Conservation (phyloP, 2,888 invertebrate species). For the Petrophora chlorosata region DNA sequence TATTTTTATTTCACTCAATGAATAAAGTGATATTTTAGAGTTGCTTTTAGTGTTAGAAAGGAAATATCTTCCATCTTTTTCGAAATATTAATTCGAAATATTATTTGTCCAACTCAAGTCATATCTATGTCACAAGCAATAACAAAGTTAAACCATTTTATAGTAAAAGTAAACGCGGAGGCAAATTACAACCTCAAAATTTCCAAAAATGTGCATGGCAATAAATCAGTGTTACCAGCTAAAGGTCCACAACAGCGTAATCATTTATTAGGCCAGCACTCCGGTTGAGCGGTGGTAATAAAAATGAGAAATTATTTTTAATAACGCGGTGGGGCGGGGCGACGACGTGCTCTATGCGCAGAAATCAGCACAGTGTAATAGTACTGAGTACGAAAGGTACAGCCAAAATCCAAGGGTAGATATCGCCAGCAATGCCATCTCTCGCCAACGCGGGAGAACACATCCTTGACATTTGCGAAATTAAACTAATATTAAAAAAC, state of each 20-base stretch:
- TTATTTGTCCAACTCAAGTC: no score
- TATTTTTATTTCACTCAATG: neutral
- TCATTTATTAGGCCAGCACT: conserved; percentile 67
- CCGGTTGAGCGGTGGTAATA: conserved; percentile 67
- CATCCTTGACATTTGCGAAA: no score
- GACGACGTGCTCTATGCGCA: conserved; percentile 34
- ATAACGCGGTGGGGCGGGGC: conserved; percentile 63
- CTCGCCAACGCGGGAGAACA: no score
- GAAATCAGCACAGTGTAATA: neutral
- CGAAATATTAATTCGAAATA: no score
- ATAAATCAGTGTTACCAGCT: conserved; percentile 39
- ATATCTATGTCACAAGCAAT: no score
- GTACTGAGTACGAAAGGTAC: conserved; percentile 1
- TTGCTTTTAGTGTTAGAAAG: no score
- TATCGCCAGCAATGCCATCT: no score
- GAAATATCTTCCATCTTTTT: no score
- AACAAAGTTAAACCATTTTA: no score
- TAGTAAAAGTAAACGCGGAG: neutral
- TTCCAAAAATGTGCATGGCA: conserved; percentile 1
- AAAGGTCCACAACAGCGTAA: conserved; percentile 40
- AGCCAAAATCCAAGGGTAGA: neutral
- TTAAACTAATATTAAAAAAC: no score
- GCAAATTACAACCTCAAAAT: neutral
- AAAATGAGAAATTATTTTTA: conserved; percentile 84
- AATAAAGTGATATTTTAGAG: no score